Conservation (phyloP, 2,888 invertebrate species). For the Brassicogethes aeneus region DNA sequence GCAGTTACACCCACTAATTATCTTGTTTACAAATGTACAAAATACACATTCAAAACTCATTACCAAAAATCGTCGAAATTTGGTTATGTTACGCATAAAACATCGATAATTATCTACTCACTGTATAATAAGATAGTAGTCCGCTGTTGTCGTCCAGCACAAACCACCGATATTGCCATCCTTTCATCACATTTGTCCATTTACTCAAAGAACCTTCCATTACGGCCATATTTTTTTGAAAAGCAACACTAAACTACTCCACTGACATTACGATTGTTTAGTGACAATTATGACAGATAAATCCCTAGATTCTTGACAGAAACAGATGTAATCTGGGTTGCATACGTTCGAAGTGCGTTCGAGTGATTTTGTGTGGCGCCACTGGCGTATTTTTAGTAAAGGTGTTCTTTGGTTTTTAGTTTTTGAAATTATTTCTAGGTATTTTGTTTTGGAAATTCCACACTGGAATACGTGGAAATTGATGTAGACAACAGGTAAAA, state of each 20-base stretch:
- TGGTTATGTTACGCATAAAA: constrained; percentile 9
- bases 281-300: constrained; percentile 19
- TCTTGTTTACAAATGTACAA: constrained; percentile 6
- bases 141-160: constrained; percentile 96
- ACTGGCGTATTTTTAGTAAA: too few species aligned
- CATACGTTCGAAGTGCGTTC: too few species aligned
- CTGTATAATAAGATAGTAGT: constrained; percentile 94
- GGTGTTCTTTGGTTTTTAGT: too few species aligned
- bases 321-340: not conserved
- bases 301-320: constrained; percentile 5
- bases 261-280: constrained; percentile 20
- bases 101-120: constrained; percentile 45
- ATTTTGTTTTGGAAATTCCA: too few species aligned
- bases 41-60: too few species aligned
- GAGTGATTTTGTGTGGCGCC: too few species aligned
- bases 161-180: constrained; percentile 99
- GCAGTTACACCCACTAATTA: constrained; percentile 13
- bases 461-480: too few species aligned
- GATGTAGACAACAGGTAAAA: too few species aligned
- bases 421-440: too few species aligned
- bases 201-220: constrained; percentile 94
- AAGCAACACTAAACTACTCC: constrained; percentile 20
- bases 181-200: constrained; percentile 97
- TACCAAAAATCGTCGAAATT: too few species aligned
- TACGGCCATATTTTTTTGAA: constrained; percentile 22